phyloP scores from a whole-genome alignment of 2,113 vertebrate genomes.

The Macroglossus sobrinus region DNA sequence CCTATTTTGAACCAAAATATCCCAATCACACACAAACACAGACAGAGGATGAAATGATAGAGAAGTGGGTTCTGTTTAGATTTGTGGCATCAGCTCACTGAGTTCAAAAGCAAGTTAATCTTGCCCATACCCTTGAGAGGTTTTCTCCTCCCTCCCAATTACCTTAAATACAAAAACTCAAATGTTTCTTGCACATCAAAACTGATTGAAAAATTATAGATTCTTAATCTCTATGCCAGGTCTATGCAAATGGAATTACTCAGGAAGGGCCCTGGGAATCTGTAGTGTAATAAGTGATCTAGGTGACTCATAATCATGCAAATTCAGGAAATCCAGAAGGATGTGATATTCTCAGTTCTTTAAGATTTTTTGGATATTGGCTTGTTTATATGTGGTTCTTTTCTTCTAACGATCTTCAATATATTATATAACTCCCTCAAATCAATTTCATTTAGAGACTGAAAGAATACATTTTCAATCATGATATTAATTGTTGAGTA shows the following conservation, averaged over 20 bases:
- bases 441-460: background rate
- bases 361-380: background rate
- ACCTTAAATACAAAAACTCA: background rate
- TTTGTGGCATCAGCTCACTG: background rate
- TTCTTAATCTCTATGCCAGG: background rate
- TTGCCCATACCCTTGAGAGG: background rate
- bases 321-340: background rate
- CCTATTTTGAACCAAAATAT: conserved; percentile 44
- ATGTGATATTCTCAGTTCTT: background rate
- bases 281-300: background rate
- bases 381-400: background rate
- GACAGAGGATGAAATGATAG: background rate
- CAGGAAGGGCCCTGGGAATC: background rate
- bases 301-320: background rate
- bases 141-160: background rate
- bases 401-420: conserved; percentile 7
- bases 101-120: conserved; percentile 25
- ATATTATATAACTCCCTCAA: background rate
- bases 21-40: background rate
- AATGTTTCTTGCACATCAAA: background rate
- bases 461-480: background rate
- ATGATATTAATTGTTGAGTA: background rate
- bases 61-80: background rate
- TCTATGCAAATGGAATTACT: background rate
- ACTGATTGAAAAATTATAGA: background rate